Evolutionary conservation across 2,888 invertebrate genomes (phyloP), one percentile per base, ranked within the genome.

Genomic region (Drosophila colorata): DNA sequence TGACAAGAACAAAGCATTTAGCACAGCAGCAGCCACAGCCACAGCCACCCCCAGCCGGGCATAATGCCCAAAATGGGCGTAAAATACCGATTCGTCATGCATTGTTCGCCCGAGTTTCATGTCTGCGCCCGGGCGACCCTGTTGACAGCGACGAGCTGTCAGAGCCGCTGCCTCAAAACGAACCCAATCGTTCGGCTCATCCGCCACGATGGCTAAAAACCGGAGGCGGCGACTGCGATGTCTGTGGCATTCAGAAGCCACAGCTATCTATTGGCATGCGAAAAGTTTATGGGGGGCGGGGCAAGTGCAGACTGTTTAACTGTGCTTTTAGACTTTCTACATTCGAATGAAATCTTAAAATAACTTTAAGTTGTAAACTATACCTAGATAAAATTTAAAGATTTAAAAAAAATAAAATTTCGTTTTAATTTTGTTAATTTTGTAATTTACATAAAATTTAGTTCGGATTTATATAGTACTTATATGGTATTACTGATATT

Each of bases 21-120:
- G 75, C 83, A 80, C 78, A 80, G 75, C 53, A 58, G 66, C 46
- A 55, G 74, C 46, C 56, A 41, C 69, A 70, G 68, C 70, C 64
- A 49, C 70, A 65, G 67, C 74, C 88, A 87, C 80, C 75, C 73
- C 69, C 64, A 63, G 58, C 49, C 18, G 53, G 41, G 46, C 51
- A 53, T 47, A 61, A 49, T 70, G 63, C 63, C 68, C 47, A 64
- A 85, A 90, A 91, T 88, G 86, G 87, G 90, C 91, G 89, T 89
- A 90, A 92, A 92, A 92, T 91, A 78, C 80, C 80, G 77, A 90
- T 92, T 92, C 90, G 92, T 88, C 89, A 91, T 86, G 90, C 90
- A 88, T 91, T 91, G 90, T 92, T 91, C 87, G 89, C 13, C 53
- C 23, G 53, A 33, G 43, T 89, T 90, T 84, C 69, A 78, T 80